A percentile compares a stretch with the other conserved stretches of the same genome.
These are phyloP conservation scores for Aptenodytes forsteri DNA, from an alignment of 2,113 vertebrate genomes.

Conservation along the genomic window DNA sequence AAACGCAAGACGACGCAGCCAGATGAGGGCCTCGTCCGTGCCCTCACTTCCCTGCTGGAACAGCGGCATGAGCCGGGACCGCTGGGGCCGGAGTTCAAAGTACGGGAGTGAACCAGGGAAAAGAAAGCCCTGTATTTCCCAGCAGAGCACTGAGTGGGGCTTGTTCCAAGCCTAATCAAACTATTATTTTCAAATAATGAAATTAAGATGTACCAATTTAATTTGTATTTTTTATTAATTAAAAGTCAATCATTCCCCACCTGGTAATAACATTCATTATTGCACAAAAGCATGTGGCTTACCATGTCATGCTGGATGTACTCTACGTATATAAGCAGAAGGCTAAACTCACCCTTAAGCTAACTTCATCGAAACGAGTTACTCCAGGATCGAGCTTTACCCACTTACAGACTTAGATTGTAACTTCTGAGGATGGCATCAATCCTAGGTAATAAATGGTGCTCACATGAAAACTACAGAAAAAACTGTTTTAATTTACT, in stretches of 20 bases:
- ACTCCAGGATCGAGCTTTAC: not conserved
- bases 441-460: not conserved
- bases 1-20: not conserved
- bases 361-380: not conserved
- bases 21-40: accelerated
- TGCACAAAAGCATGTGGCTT: not conserved
- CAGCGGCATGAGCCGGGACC: accelerated
- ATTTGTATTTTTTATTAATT: not conserved
- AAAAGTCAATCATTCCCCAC: not conserved
- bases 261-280: not conserved
- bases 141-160: not conserved
- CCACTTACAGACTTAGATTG: not conserved
- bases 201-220: not conserved
- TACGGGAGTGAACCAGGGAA: not conserved
- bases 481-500: not conserved
- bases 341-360: not conserved
- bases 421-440: not conserved
- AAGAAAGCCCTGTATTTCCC: not conserved
- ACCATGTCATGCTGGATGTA: not conserved
- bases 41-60: not conserved
- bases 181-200: not conserved
- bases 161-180: not conserved
- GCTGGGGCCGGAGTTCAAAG: accelerated
- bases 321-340: not conserved
- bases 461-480: not conserved